These are phyloP conservation scores for Cyclopterus lumpus DNA, from an alignment of 2,797 vertebrate genomes.

Conservation along the genomic window DNA sequence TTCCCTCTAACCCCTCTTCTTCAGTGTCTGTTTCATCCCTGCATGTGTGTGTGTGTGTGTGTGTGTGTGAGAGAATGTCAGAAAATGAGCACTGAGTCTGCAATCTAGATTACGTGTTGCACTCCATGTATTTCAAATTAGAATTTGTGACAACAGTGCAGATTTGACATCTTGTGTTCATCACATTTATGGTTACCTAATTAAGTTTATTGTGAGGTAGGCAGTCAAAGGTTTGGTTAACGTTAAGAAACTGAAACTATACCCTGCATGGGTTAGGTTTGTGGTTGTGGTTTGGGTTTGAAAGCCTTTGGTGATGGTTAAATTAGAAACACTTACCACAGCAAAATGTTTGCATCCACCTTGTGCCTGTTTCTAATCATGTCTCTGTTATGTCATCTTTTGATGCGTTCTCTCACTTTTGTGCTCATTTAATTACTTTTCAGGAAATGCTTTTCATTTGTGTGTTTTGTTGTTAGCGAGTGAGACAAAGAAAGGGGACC, in stretches of 20 bases:
- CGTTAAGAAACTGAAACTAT: constrained; percentile 43
- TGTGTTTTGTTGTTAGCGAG: constrained; percentile 46
- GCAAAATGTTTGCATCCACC: constrained; percentile 35
- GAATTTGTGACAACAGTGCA: constrained; percentile 18
- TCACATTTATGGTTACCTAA: constrained; percentile 51
- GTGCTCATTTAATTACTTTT: constrained; percentile 7
- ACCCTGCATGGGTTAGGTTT: constrained; percentile 34
- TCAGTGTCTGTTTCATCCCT: constrained; percentile 65
- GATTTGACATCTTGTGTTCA: constrained; percentile 52
- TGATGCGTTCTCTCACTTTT: constrained; percentile 2
- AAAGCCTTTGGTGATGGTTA: constrained; percentile 47
- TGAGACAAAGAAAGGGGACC: constrained; percentile 37
- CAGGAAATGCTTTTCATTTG: background rate
- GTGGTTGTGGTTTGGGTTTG: constrained; percentile 44
- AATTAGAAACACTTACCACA: constrained; percentile 48
- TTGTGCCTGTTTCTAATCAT: constrained; percentile 47
- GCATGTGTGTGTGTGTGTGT: constrained; percentile 64
- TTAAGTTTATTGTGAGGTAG: constrained; percentile 43
- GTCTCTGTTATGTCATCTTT: constrained; percentile 19
- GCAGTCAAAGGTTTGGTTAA: constrained; percentile 50
- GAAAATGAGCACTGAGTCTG: constrained; percentile 41
- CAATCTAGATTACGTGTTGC: constrained; percentile 37
- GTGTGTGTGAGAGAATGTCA: constrained; percentile 21
- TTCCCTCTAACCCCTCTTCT: constrained; percentile 66
- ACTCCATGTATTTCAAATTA: constrained; percentile 33